Base-by-base conservation (phyloP, 2,113 vertebrate genomes). In the Cheilinus undulatus region DNA sequence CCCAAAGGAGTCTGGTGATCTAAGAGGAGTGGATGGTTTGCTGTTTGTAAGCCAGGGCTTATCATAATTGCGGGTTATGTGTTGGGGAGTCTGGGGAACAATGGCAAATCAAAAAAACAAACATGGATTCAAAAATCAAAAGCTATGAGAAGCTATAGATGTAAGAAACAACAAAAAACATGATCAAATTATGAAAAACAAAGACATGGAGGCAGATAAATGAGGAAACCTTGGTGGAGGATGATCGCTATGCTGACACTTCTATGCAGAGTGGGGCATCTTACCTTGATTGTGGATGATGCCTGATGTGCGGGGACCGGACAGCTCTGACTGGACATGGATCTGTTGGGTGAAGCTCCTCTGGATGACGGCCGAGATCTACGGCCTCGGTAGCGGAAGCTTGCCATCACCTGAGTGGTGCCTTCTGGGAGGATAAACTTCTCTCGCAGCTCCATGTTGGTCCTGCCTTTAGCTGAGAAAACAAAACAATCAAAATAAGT, bases 11-110 rank as follows among this genome's bases (percentile, higher is more conserved):
- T 99, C 97, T 86, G 96, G 93, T 92, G 95, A 93, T 89, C 97
- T 99, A 97, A 96, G 92, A 92, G 97, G 95, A 95, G 95, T 95
- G 94, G 95, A 95, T 89, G 96, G 92, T 97, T 99, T 99, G 98
- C 96, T 99, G 98, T 99, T 99, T 97, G 95, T 95, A 95, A 99
- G 95, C 98, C 98, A 99, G 88, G 98, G 98, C 92, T 99, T 99
- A 98, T 98, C 97, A 95, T 99, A 99, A 97, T 99, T 99, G 95
- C 97, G 97, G 94, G 93, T 96, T 95, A 99, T 95, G 92, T 97
- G 96, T 94, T 98, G 96, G 93, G 95, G 89, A 94, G 95, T 99
- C 98, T 99, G 92, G 93, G 96, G 90, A 98, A 98, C 93, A 99
- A 97, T 86, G 94, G 95, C 89, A 97, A 96, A 43, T 24, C 40